These are phyloP conservation scores for Acomys russatus DNA, from an alignment of 2,797 vertebrate genomes.

Conservation along the genomic window DNA sequence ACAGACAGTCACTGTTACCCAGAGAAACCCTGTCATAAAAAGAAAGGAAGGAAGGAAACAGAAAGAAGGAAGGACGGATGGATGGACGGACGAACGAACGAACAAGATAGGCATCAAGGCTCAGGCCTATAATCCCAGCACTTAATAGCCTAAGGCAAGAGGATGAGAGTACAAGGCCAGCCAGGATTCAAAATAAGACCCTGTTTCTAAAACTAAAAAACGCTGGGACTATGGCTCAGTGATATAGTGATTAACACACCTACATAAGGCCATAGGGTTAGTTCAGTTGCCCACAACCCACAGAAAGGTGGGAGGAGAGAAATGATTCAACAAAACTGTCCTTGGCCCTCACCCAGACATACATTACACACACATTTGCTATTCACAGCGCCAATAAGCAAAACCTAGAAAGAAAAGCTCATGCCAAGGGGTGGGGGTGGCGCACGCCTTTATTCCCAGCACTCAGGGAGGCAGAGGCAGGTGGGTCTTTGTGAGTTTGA, in stretches of 20 bases:
- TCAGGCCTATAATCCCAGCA: background rate
- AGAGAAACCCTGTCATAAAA: too few species aligned
- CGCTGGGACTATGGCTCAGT: background rate
- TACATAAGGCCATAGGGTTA: background rate
- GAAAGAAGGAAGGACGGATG: too few species aligned
- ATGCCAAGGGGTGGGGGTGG: background rate
- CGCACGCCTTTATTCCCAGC: background rate
- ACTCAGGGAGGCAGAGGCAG: background rate
- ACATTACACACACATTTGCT: background rate
- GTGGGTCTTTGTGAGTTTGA: background rate
- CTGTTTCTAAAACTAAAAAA: background rate
- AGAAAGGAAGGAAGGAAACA: too few species aligned
- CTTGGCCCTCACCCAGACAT: background rate
- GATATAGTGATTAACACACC: background rate
- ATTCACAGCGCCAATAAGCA: background rate
- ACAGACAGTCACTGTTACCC: too few species aligned
- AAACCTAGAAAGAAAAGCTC: background rate
- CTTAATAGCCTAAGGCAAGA: background rate
- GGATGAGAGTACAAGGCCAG: background rate
- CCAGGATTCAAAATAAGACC: background rate
- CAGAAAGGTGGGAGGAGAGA: background rate
- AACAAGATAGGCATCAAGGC: background rate
- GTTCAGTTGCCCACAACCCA: background rate
- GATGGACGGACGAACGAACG: too few species aligned
- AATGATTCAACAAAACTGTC: background rate